phyloP scores from a whole-genome alignment of 2,113 vertebrate genomes.

The Microcebus griseorufus region DNA sequence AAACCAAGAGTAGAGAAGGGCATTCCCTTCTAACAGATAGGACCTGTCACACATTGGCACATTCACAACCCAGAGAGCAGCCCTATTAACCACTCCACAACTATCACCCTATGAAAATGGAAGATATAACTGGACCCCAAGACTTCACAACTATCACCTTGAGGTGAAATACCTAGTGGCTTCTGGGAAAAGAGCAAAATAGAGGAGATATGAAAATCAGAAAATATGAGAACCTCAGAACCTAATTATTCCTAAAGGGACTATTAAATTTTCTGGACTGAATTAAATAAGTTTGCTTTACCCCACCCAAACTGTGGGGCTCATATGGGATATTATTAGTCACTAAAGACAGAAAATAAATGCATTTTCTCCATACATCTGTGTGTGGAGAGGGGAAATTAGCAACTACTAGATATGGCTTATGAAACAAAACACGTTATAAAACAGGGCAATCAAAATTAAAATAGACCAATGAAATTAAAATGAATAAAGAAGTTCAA shows the following conservation, averaged over 20 bases:
- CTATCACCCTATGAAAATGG: neutral
- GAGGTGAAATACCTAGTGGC: neutral
- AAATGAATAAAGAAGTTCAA: conserved; percentile 31
- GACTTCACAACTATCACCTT: neutral
- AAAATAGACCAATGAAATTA: neutral
- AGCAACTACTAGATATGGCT: neutral
- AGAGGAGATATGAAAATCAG: neutral
- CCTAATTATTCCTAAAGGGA: neutral
- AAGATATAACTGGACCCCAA: neutral
- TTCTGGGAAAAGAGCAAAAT: neutral
- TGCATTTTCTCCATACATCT: neutral
- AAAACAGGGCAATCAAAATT: conserved; percentile 36
- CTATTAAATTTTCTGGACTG: neutral
- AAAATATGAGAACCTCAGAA: neutral
- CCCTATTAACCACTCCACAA: neutral
- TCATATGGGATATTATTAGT: neutral
- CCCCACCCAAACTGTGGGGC: neutral
- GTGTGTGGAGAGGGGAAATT: neutral
- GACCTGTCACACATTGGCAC: neutral
- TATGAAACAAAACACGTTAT: conserved; percentile 9
- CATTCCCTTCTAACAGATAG: neutral
- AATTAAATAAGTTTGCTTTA: conserved; percentile 20
- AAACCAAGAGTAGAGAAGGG: neutral
- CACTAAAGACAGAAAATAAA: conserved; percentile 15
- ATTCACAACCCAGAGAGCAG: neutral